phyloP scores from a whole-genome alignment of 2,113 vertebrate genomes.

The Macrotis lagotis region DNA sequence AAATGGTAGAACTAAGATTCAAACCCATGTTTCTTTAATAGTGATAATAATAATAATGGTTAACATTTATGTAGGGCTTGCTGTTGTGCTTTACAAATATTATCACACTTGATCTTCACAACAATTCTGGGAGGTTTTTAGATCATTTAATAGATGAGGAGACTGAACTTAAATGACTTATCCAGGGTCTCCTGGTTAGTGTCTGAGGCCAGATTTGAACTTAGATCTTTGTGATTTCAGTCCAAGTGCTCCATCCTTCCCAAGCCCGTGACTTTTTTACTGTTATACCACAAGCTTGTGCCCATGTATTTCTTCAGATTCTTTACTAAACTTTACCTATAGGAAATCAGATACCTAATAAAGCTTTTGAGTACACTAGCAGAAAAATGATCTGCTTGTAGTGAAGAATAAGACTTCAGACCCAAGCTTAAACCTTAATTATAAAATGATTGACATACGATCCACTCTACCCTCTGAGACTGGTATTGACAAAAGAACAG shows the following conservation, averaged over 20 bases:
- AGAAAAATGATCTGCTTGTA: background rate
- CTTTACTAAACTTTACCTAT: background rate
- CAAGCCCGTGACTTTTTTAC: background rate
- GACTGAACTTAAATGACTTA: background rate
- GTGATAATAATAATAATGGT: background rate
- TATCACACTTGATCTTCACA: too few relatives aligned
- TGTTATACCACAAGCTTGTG: background rate
- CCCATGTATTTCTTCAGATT: background rate
- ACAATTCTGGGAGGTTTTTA: background rate
- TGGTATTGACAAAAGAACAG: background rate
- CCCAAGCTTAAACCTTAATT: too few relatives aligned
- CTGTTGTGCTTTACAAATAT: background rate
- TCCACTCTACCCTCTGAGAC: too few relatives aligned
- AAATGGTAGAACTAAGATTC: background rate
- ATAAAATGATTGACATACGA: background rate
- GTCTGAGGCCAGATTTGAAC: background rate
- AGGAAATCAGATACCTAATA: too few relatives aligned
- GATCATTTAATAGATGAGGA: too few relatives aligned
- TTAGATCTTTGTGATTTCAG: too few relatives aligned
- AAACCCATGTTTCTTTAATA: background rate
- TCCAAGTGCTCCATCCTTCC: background rate
- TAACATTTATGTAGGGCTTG: background rate
- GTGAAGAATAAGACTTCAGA: background rate
- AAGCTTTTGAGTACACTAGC: background rate
- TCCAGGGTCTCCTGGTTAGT: background rate